phyloP scores from a whole-genome alignment of 2,113 vertebrate species.

The Spea multiplicata region DNA sequence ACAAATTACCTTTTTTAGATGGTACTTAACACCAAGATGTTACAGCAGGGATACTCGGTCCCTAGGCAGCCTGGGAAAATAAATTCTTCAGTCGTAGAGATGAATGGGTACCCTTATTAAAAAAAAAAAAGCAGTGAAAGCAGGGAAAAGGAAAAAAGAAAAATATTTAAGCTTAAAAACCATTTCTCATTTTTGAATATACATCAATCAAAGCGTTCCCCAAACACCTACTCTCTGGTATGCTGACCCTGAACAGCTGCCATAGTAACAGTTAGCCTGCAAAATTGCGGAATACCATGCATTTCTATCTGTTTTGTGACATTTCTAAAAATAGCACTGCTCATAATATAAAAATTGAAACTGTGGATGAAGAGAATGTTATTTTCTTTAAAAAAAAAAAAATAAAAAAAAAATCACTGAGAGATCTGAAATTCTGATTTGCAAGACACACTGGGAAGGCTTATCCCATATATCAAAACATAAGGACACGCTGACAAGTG shows the following conservation, averaged over 20 bases:
- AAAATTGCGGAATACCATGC: constrained; percentile 35
- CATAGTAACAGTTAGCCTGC: constrained; percentile 46
- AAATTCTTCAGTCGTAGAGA: too few species aligned
- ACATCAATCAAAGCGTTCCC: constrained; percentile 50
- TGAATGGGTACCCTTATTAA: too few species aligned
- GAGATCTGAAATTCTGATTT: constrained; percentile 44
- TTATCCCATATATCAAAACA: constrained; percentile 38
- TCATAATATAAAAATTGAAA: constrained; percentile 45
- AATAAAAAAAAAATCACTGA: constrained; percentile 5
- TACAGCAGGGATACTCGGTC: too few species aligned
- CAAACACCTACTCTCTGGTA: constrained; percentile 42
- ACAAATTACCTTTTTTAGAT: too few species aligned
- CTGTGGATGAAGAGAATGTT: constrained; percentile 33
- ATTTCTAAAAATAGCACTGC: constrained; percentile 44
- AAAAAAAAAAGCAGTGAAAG: too few species aligned
- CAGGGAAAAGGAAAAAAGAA: too few species aligned
- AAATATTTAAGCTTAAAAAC: background rate
- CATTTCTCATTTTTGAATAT: constrained; percentile 36
- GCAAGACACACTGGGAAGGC: constrained; percentile 27
- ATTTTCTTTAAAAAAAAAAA: constrained; percentile 11
- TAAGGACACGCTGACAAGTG: constrained; percentile 45
- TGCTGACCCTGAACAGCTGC: constrained; percentile 48
- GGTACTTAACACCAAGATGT: too few species aligned
- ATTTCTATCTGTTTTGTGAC: constrained; percentile 45
- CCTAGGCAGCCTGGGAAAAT: too few species aligned